Conservation (phyloP, 2,113 vertebrate species). For the Tachycineta bicolor region DNA sequence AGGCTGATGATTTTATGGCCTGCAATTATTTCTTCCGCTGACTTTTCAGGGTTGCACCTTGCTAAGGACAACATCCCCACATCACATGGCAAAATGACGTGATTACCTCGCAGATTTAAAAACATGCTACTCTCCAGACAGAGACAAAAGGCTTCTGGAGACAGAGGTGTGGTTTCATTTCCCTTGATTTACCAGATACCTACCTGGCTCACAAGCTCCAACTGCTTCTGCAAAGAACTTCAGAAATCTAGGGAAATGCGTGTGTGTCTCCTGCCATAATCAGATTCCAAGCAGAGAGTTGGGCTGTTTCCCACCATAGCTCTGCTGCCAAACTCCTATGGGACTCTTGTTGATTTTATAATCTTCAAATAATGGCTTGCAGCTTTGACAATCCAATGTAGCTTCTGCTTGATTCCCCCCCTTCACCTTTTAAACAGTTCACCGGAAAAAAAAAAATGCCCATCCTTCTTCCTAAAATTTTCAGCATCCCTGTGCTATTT, state of each 20-base stretch:
- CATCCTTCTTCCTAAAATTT: not conserved
- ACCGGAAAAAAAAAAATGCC: not conserved
- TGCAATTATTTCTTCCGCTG: slow-evolving; percentile 1
- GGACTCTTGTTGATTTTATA: slow-evolving; percentile 1
- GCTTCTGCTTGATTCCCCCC: not conserved
- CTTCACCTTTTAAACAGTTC: not conserved
- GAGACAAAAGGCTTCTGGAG: not conserved
- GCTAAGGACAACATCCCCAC: not conserved
- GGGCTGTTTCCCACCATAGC: not conserved
- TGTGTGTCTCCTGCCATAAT: not conserved
- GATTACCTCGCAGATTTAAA: not conserved
- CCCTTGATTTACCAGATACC: not conserved
- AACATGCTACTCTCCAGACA: not conserved
- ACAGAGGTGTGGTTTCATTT: not conserved
- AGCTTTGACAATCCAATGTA: not conserved
- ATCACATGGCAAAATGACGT: not conserved
- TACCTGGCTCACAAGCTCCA: not conserved
- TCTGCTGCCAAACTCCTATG: not conserved
- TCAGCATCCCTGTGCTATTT: not conserved
- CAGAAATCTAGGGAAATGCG: not conserved
- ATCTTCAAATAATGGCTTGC: not conserved
- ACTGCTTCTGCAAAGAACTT: not conserved
- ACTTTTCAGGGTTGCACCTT: not conserved
- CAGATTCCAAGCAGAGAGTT: not conserved
- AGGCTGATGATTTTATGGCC: not conserved